Evolutionary conservation across 2,888 invertebrate genomes (phyloP).

Genomic region (Lobophora halterata): DNA sequence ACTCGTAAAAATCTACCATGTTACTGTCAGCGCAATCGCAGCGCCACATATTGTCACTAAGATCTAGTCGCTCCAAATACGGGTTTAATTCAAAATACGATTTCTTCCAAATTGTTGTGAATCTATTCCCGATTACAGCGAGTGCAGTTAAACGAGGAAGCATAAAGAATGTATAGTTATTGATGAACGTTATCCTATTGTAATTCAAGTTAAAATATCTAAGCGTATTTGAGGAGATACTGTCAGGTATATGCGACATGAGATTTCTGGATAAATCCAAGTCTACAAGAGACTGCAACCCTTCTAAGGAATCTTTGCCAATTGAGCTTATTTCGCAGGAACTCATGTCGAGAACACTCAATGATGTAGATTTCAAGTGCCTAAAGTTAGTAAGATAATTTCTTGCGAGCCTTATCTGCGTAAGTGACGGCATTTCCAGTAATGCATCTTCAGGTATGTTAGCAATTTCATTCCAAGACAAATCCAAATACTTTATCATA

Average conservation of each 20-base stretch:
- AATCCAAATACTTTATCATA: slow-evolving; percentile 81
- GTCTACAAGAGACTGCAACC: slow-evolving; percentile 79
- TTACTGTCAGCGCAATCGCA: slow-evolving; percentile 84
- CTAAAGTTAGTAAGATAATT: slow-evolving; percentile 83
- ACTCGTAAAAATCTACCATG: slow-evolving; percentile 83
- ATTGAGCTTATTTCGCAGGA: slow-evolving; percentile 83
- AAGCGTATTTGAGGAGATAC: slow-evolving; percentile 81
- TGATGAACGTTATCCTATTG: slow-evolving; percentile 82
- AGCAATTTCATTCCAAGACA: slow-evolving; percentile 86
- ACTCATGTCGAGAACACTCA: slow-evolving; percentile 82
- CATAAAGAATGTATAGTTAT: slow-evolving; percentile 82
- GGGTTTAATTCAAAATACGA: slow-evolving; percentile 82
- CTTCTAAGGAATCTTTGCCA: slow-evolving; percentile 78
- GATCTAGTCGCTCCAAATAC: slow-evolving; percentile 79
- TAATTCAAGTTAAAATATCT: slow-evolving; percentile 81
- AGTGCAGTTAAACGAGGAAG: slow-evolving; percentile 82
- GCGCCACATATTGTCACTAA: slow-evolving; percentile 88
- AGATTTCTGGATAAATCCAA: slow-evolving; percentile 85
- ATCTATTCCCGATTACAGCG: slow-evolving; percentile 85
- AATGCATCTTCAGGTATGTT: slow-evolving; percentile 81
- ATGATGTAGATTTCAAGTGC: slow-evolving; percentile 79
- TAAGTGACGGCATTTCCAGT: slow-evolving; percentile 80
- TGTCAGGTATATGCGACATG: slow-evolving; percentile 81
- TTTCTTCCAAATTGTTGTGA: slow-evolving; percentile 82
- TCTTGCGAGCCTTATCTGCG: slow-evolving; percentile 82